Percentiles rank a stretch among this genome's conserved stretches.
Conservation (phyloP, 2,797 vertebrate genomes). For the Kryptopterus vitreolus region DNA sequence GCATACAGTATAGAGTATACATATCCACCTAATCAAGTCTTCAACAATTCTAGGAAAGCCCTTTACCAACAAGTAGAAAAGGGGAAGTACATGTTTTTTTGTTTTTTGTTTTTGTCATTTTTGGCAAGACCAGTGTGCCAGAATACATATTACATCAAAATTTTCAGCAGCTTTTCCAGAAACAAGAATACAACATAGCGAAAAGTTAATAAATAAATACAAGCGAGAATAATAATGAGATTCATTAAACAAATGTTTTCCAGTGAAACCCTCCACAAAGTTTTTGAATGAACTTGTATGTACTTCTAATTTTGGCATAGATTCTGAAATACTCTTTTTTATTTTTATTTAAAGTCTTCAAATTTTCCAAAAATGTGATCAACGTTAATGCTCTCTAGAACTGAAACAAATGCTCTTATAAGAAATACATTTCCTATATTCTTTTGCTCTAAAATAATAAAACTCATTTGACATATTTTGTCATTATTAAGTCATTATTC, state of each 20-base stretch:
- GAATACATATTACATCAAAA: too few species aligned
- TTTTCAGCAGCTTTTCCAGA: too few species aligned
- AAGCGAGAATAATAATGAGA: too few species aligned
- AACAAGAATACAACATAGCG: too few species aligned
- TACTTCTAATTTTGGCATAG: neutral
- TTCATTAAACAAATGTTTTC: too few species aligned
- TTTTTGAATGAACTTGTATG: too few species aligned
- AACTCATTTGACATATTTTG: neutral
- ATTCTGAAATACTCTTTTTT: neutral
- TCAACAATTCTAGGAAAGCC: neutral
- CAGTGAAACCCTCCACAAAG: too few species aligned
- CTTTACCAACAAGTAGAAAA: neutral
- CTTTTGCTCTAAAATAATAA: neutral
- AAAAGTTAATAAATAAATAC: too few species aligned
- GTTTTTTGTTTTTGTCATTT: neutral
- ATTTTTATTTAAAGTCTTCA: neutral
- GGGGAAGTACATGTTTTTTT: neutral
- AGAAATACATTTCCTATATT: neutral
- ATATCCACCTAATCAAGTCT: neutral
- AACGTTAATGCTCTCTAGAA: neutral
- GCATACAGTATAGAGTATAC: too few species aligned
- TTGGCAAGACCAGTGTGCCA: neutral
- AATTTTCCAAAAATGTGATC: neutral
- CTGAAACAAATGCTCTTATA: neutral
- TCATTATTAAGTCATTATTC: neutral